Base-by-base conservation (phyloP, 2,797 vertebrate genomes). In the Poeciliopsis paucimaculata region DNA sequence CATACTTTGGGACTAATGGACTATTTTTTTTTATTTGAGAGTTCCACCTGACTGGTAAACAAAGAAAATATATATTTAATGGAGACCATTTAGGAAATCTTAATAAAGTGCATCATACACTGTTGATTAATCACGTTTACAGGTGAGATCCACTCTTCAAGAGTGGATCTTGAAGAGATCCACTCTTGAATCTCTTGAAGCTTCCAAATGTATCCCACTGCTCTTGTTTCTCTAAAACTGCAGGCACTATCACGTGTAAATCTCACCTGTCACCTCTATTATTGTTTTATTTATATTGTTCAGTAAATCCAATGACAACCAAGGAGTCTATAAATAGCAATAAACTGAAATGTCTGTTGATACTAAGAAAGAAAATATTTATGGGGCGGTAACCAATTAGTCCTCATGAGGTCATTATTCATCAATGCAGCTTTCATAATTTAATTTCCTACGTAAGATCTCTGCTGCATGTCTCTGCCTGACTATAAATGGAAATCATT, bases 251-350 rank as follows among this genome's bases (percentile, higher is more conserved):
- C 60, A 26, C 72, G 74, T 36, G 12, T 4, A 49, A 7, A 23
- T 74, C 46, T 31, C n/a, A 6, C 18, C 46, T 8, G 49, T 51
- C 8, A 9, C 20, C 55, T 41, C 31, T 43, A 41, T 55, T 31
- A 36, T 0, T 0, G 18, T 11, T 20, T 45, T 53, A 51, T 31
- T 51, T 53, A 73, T 73, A 62, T 78, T 2, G 31, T 78, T 34
- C 73, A 64, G 28, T 4, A 36, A 36, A 78, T n/a, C 77, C 46
- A 79, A 73, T 41, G 18, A 66, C 73, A 73, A 73, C 16, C n/a
- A 73, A 79, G 23, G 23, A 64, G 11, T 51, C 6, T 5, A 51
- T 73, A 13, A 49, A 66, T 18, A 62, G 12, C 8, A 34, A 3
- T 36, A 66, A 66, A 79, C 57, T 66, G 47, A 51, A 64, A 51